A percentile compares a stretch with the other conserved stretches of the same genome.
Conservation (phyloP, 2,113 vertebrate species). For the Eulemur rufifrons region DNA sequence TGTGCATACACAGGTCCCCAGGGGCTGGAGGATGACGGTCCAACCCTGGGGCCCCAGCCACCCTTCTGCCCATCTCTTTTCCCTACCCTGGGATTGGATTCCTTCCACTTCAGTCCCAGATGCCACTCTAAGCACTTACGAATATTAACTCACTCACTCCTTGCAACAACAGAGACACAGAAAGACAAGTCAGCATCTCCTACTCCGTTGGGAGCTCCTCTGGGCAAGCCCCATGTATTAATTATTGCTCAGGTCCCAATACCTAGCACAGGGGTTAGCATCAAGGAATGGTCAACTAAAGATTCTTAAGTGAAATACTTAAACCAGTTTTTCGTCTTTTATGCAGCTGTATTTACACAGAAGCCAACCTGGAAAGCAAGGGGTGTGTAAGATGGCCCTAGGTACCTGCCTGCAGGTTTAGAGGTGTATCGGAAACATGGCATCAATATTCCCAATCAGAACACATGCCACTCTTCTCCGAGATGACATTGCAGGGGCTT, state of each 20-base stretch:
- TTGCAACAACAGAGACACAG: not conserved
- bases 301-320: no score
- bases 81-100: not conserved
- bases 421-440: accelerated
- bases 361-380: not conserved
- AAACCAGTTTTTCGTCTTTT: not conserved
- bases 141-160: not conserved
- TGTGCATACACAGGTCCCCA: not conserved
- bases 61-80: not conserved
- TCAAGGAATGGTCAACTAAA: not conserved
- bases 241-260: accelerated
- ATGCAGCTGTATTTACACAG: no score
- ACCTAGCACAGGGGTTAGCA: no score
- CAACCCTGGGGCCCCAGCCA: accelerated
- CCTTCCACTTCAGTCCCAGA: not conserved
- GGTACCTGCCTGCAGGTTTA: not conserved
- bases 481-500: accelerated
- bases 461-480: accelerated
- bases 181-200: accelerated
- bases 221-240: accelerated
- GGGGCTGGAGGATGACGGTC: not conserved
- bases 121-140: not conserved
- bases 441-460: accelerated
- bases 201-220: accelerated
- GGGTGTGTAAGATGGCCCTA: no score